These are phyloP conservation scores for Trematomus bernacchii DNA, from an alignment of 2,797 vertebrate genomes.

Conservation along the genomic window DNA sequence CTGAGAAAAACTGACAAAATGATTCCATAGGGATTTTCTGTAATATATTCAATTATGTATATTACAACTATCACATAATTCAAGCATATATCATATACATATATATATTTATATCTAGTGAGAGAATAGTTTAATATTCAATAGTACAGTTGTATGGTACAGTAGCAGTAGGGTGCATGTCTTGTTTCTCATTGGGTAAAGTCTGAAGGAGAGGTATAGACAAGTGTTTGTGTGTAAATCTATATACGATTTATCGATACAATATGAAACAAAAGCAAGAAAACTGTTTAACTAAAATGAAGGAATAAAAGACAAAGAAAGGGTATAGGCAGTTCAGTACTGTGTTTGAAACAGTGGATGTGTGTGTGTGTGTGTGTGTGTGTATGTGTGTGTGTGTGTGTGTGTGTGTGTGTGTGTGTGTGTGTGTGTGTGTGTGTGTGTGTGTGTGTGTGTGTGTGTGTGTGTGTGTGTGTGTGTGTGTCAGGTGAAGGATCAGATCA, in stretches of 20 bases:
- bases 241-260: constrained; percentile 76
- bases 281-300: constrained; percentile 60
- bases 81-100: constrained; percentile 87
- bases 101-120: constrained; percentile 83
- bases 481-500: constrained; percentile 67
- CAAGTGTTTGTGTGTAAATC: constrained; percentile 74
- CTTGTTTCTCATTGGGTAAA: constrained; percentile 74
- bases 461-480: constrained; percentile 49
- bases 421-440: too few species aligned
- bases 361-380: constrained; percentile 23
- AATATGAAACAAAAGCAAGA: constrained; percentile 69
- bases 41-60: constrained; percentile 86
- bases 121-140: constrained; percentile 83
- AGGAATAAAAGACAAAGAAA: constrained; percentile 74
- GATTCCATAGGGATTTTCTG: constrained; percentile 75
- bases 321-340: constrained; percentile 78
- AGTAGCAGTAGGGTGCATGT: constrained; percentile 83
- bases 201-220: constrained; percentile 79
- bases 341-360: constrained; percentile 52
- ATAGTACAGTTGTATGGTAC: constrained; percentile 85
- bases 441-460: constrained; percentile 31
- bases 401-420: constrained; percentile 49
- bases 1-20: constrained; percentile 82
- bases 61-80: constrained; percentile 86
- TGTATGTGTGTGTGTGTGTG: constrained; percentile 36